These are phyloP conservation scores for Phortica variegata DNA, from an alignment of 1,140 invertebrate species.

Conservation along the genomic window DNA sequence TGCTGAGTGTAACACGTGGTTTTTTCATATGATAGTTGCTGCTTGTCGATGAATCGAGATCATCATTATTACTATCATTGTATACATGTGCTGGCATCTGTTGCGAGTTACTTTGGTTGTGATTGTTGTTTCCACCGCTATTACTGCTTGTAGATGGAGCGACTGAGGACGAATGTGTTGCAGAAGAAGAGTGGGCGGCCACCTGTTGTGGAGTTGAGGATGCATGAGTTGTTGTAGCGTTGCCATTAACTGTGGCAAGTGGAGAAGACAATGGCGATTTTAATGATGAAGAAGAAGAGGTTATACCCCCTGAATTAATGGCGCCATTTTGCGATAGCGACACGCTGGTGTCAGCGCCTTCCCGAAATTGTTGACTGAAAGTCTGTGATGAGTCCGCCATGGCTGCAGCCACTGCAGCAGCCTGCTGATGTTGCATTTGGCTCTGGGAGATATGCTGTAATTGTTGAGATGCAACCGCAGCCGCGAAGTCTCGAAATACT, in stretches of 20 bases:
- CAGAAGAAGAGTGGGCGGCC: conserved; percentile 6
- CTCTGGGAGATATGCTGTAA: conserved; percentile 48
- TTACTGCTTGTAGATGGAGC: conserved; percentile 14
- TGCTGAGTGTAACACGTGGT: conserved; percentile 37
- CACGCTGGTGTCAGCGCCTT: conserved; percentile 16
- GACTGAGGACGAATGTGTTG: conserved; percentile 42
- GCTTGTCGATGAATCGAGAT: conserved; percentile 37
- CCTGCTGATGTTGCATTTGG: conserved; percentile 42
- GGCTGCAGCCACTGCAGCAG: conserved; percentile 40
- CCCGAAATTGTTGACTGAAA: conserved; percentile 45
- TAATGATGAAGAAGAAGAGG: conserved; percentile 52
- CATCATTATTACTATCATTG: conserved; percentile 31
- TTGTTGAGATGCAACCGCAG: conserved; percentile 49
- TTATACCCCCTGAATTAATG: conserved; percentile 28
- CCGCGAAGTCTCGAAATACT: conserved; percentile 48
- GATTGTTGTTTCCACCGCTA: conserved; percentile 12
- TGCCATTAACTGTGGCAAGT: conserved; percentile 16
- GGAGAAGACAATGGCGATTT: conserved; percentile 53
- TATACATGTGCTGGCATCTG: conserved; percentile 26
- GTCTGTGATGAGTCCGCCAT: conserved; percentile 50
- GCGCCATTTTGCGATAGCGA: conserved; percentile 24
- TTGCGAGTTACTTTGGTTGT: no score
- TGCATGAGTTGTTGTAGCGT: conserved; percentile 15
- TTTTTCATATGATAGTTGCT: conserved; percentile 43
- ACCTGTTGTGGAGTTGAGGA: conserved; percentile 21